Base-by-base conservation (phyloP, 92 coral and sea anemone genomes). In the Desmophyllum pertusum region DNA sequence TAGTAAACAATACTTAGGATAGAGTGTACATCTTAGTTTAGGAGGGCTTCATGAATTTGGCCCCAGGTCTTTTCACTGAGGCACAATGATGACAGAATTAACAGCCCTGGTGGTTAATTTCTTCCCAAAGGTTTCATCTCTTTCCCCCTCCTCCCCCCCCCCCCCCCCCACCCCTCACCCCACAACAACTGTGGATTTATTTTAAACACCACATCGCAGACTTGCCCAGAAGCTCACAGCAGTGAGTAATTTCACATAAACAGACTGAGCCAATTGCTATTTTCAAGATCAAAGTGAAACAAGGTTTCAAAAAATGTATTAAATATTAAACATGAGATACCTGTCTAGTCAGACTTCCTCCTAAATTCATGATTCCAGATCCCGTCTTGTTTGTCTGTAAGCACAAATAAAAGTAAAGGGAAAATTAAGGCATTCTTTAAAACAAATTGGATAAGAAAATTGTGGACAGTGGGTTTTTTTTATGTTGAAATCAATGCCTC, bases 341-440 rank as follows among this genome's bases (percentile, higher is more conserved):
- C 98, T 96, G 99, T 76, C 99, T 92, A 4, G 99, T 96, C 77
- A 96, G 89, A 86, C 99, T 96, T 78, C 99, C 99, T 38, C 99
- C 99, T 76, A 96, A 86, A 85, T 96, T 96, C 99, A 96, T 96
- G 45, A 96, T 94, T 43, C 99, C 99, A 66, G 99, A 96, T n/a
- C 98, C 98, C 87, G 88, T 75, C 81, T 93, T 96, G 83, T 90
- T 94, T 29, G 99, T 96, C 99, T 96, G 84, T n/a, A 77, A 74
- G 37, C 29, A 55, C 52, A 38, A 64, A 10, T 14, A 31, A 72
- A 75, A 13, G 61, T 23, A 29, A 77, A 37, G 0, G 5, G 33
- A n/a, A n/a, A 72, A 72, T 11, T 35, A 6, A 68, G 10, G 30
- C 17, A 10, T 69, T 29, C 10, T 7, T 62, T 18, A n/a, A 59